Base-by-base conservation (phyloP, 2,888 invertebrate species). In the Ormia ochracea region DNA sequence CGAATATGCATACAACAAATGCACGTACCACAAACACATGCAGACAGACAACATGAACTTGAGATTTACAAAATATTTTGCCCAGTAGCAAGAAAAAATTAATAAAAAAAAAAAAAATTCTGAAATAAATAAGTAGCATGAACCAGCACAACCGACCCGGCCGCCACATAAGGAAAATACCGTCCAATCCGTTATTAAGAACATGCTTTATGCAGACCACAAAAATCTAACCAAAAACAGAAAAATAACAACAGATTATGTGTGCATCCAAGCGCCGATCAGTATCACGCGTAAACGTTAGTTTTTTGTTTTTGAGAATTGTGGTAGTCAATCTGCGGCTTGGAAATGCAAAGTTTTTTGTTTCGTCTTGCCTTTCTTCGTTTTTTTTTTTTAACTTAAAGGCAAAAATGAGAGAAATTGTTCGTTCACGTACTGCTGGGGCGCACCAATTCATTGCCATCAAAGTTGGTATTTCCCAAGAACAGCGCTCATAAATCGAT, bases 221-320 rank as follows among this genome's bases (percentile, higher is more conserved):
- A 81, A 81, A 73, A 79, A 72, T 54, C 63, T 78, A 61, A 66
- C 59, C 10, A 14, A 73, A 59, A 41, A 43, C 9, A 17, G 14
- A 48, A 48, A 43, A 36, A 43, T 56, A 36, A 9, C 56, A 23
- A 21, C 66, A 75, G 73, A 78, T 75, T 72, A 76, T 75, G 76
- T 79, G 76, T 59, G 73, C 73, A 70, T 45, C 52, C 48, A 69
- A 76, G 77, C 75, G 81, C 81, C 83, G 81, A 83, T 82, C 82
- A 79, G 79, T 81, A 82, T 82, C 83, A 83, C 82, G 82, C 83
- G 82, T 81, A 80, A 79, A 59, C 68, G 63, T 75, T 78, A 72
- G 76, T 69, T 61, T 72, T 76, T 33, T 50, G 21, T 21, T 50
- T 56, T 38, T 10, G n/a, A 52, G 50, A 65, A 61, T 58, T 66